phyloP scores from a whole-genome alignment of 2,797 vertebrate species.

The Cirrhinus mrigala region DNA sequence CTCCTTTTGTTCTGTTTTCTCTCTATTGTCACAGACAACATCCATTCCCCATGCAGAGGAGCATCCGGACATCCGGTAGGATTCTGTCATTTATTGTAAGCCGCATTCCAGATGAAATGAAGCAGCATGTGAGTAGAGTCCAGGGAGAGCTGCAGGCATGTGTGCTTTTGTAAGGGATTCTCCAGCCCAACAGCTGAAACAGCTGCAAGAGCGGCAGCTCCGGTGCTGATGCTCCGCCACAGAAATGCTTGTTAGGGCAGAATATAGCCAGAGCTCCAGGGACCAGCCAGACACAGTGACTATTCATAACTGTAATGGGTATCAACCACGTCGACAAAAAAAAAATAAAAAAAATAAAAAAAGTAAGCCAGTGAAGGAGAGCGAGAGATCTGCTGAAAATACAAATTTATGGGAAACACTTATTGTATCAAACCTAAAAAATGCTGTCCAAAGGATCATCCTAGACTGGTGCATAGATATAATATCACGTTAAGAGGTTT shows the following conservation, averaged over 20 bases:
- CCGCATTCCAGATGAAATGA: constrained; percentile 24
- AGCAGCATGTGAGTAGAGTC: constrained; percentile 17
- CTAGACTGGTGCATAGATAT: neutral
- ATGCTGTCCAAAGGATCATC: neutral
- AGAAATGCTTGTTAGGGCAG: constrained; percentile 60
- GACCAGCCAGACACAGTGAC: constrained; percentile 39
- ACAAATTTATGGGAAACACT: constrained; percentile 25
- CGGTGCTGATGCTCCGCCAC: constrained; percentile 38
- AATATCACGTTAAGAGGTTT: neutral
- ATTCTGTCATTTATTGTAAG: constrained; percentile 28
- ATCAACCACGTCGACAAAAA: constrained; percentile 58
- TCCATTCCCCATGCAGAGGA: neutral
- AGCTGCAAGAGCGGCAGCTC: neutral
- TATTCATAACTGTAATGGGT: constrained; percentile 58
- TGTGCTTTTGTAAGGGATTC: constrained; percentile 42
- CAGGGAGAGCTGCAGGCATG: constrained; percentile 23
- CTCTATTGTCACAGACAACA: constrained; percentile 15
- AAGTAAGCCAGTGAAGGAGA: neutral
- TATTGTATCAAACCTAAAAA: constrained; percentile 12
- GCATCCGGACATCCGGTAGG: constrained; percentile 6
- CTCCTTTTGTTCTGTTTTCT: constrained; percentile 19
- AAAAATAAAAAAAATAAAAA: constrained; percentile 32
- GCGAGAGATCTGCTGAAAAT: constrained; percentile 33
- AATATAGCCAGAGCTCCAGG: constrained; percentile 44
- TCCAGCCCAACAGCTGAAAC: constrained; percentile 18